phyloP scores from a whole-genome alignment of 2,113 vertebrate species.

The Onychostruthus taczanowskii region DNA sequence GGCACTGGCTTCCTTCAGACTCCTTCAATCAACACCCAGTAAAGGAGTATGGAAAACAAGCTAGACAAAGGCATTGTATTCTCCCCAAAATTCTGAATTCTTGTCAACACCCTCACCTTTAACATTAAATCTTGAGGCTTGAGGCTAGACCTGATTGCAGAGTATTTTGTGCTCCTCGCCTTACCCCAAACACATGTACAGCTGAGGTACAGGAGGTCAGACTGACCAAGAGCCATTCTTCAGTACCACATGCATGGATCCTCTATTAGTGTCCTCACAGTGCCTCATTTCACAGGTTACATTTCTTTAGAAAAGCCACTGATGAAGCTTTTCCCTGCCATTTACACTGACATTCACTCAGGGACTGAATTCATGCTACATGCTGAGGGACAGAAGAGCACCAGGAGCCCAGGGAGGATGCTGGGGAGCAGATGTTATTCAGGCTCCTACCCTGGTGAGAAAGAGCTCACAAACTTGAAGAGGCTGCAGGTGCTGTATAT shows the following conservation, averaged over 20 bases:
- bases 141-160: neutral
- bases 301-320: neutral
- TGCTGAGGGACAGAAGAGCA: neutral
- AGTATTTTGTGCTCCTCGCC: neutral
- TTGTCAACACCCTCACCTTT: neutral
- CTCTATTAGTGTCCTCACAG: neutral
- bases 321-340: neutral
- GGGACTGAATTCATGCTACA: neutral
- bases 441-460: neutral
- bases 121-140: neutral
- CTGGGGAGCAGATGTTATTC: neutral
- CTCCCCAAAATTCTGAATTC: neutral
- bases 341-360: neutral
- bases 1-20: neutral
- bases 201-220: neutral
- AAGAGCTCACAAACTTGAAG: neutral
- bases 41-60: neutral
- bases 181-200: neutral
- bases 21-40: neutral
- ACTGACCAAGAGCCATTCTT: neutral
- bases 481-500: neutral
- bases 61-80: neutral
- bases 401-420: neutral
- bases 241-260: neutral
- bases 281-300: neutral